These are phyloP conservation scores for Galagoides demidoff DNA, from an alignment of 2,797 vertebrate genomes.

Conservation along the genomic window DNA sequence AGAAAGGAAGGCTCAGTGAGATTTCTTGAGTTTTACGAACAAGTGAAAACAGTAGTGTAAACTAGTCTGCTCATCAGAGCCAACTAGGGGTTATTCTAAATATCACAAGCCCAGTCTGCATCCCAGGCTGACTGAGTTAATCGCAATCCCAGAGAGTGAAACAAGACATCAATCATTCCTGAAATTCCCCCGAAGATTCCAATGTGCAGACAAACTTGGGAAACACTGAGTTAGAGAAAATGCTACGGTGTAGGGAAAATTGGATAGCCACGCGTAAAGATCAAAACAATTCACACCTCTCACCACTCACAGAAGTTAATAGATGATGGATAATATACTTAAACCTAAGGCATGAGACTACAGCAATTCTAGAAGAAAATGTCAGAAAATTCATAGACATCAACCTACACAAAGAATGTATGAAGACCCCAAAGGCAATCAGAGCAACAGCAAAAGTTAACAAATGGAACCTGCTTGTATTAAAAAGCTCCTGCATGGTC, in stretches of 20 bases:
- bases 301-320: too few relatives aligned
- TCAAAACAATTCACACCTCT: too few relatives aligned
- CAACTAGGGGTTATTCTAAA: not conserved
- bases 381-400: too few relatives aligned
- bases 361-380: too few relatives aligned
- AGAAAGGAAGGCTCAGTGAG: not conserved
- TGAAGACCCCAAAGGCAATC: too few relatives aligned
- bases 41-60: not conserved
- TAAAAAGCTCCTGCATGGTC: too few relatives aligned
- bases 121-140: not conserved
- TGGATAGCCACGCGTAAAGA: too few relatives aligned
- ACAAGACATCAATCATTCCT: not conserved
- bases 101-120: not conserved
- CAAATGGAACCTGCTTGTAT: too few relatives aligned
- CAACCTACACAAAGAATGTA: too few relatives aligned
- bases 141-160: not conserved
- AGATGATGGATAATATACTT: too few relatives aligned
- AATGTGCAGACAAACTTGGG: not conserved
- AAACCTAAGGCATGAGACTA: too few relatives aligned
- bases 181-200: not conserved
- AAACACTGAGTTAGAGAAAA: not conserved
- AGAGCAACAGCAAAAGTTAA: too few relatives aligned
- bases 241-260: not conserved
- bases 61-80: not conserved
- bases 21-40: not conserved